Evolutionary conservation across 2,888 invertebrate genomes (phyloP), one percentile per base, ranked within the genome.

Genomic region (Blastobasis lacticolella): DNA sequence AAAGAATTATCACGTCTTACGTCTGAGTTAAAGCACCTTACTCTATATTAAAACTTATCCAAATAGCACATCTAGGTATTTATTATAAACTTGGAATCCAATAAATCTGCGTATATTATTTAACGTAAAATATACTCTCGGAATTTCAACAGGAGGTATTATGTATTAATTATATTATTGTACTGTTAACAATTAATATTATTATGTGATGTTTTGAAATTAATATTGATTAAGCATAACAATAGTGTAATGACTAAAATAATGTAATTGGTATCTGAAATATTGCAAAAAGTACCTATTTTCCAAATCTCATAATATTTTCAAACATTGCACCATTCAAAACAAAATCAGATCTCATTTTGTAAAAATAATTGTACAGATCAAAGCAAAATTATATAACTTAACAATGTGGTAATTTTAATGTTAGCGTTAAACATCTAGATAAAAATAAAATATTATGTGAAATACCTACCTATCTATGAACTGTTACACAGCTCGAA

Each of bases 301-400:
- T 23, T 23, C 23, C 23, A 23, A 23, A 23, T 23, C 23, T 23
- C 23, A 23, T 23, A 23, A 23, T 23, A 23, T 23, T 23, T 23
- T 23, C 57, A 63, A 63, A 58, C 60, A 75, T 71, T 73, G 71
- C 75, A 81, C 78, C 73, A 63, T 64, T 46, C 63, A 58, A 69
- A 61, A 63, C 63, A 62, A 69, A 75, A 78, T 86, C 86, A 85
- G 86, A 85, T 86, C 87, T 82, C 71, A 69, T 63, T 63, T 67
- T 67, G 71, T 76, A 69, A 77, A 73, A 75, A 67, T 71, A 71
- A 81, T 76, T 71, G 68, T 74, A 85, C 84, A 83, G 74, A 85
- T 86, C 88, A 88, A 88, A 88, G 88, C 88, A 88, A 88, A 88
- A 88, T 86, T 78, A 88, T 68, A 71, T 74, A 77, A 81, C 87